A percentile compares a stretch with the other conserved stretches of the same genome.
These are phyloP conservation scores for Pseudomyrmex sp. DNA, from an alignment of 1,140 invertebrate species.

Conservation along the genomic window DNA sequence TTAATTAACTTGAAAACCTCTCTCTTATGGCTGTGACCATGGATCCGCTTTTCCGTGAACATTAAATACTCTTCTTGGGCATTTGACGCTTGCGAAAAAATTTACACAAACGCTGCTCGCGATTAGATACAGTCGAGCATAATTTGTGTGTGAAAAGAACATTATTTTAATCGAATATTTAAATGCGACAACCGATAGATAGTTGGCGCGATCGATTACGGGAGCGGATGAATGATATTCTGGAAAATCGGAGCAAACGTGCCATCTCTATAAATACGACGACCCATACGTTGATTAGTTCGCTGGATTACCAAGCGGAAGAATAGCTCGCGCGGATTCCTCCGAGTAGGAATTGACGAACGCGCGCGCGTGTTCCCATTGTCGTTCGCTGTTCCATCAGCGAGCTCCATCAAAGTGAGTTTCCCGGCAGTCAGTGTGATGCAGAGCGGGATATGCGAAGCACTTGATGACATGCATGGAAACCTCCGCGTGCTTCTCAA, in stretches of 20 bases:
- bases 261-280: constrained; percentile 13
- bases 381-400: constrained; percentile 47
- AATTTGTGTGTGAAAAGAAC: not conserved
- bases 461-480: constrained; percentile 64
- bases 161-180: constrained; percentile 10
- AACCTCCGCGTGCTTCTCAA: constrained; percentile 50
- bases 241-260: constrained; percentile 26
- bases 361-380: constrained; percentile 24
- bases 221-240: not conserved
- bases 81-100: constrained; percentile 48
- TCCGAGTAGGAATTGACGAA: constrained; percentile 6
- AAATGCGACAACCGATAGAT: not conserved
- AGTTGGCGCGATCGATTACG: not conserved
- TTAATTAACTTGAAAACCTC: constrained; percentile 45
- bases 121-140: not conserved
- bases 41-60: constrained; percentile 29
- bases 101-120: not conserved
- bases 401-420: constrained; percentile 42
- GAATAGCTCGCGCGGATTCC: constrained; percentile 29
- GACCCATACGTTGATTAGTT: constrained; percentile 35
- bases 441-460: constrained; percentile 61
- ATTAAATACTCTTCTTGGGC: constrained; percentile 35
- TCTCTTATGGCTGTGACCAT: constrained; percentile 23
- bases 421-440: constrained; percentile 11
- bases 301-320: constrained; percentile 34